Base-by-base conservation (phyloP, 2,888 invertebrate species). In the Cataglyphis altisquamis region DNA sequence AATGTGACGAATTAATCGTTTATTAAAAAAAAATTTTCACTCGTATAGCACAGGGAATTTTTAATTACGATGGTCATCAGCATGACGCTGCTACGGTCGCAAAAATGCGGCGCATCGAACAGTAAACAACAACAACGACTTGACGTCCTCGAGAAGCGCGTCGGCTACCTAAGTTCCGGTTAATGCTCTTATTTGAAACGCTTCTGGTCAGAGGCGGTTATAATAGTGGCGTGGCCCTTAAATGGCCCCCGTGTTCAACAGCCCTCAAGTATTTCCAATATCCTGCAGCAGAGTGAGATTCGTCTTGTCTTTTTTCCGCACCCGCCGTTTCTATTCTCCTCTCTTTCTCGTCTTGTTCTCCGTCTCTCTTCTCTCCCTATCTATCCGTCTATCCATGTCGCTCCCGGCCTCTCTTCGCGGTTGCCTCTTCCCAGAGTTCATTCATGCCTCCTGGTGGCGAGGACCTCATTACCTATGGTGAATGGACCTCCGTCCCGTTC, bases 261-360 rank as follows among this genome's bases (percentile, higher is more conserved):
- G 91, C 93, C 90, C 91, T 91, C 91, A 91, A 93, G 94, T 94
- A 94, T 94, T 94, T 94, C 94, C 94, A 94, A 94, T 94, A 94
- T 94, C 94, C 94, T 94, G 94, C 93, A 92, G 92, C 91, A 36
- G 78, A 80, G 78, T 74, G 92, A 90, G 92, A 92, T 93, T 93
- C 92, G 91, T 94, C 92, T 70, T 82, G 86, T 82, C 74, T 72
- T 73, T 83, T 86, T 66, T 82, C 83, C 73, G 41, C 70, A 85
- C 84, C 52, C 64, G 55, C 81, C 68, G 60, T 72, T 85, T 84
- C 80, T 72, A 60, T 89, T 88, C 88, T 88, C 52, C 68, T 45
- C 41, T 29, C 41, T 48, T 25, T 57, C 32, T 77, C 80, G 36
- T 66, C 57, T 55, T 12, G 66, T 8, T 57, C 25, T 60, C 18